Percentiles rank a stretch among this genome's conserved stretches.
These are phyloP conservation scores for Drosophila infuscata DNA, from an alignment of 2,888 invertebrate species.

Conservation along the genomic window DNA sequence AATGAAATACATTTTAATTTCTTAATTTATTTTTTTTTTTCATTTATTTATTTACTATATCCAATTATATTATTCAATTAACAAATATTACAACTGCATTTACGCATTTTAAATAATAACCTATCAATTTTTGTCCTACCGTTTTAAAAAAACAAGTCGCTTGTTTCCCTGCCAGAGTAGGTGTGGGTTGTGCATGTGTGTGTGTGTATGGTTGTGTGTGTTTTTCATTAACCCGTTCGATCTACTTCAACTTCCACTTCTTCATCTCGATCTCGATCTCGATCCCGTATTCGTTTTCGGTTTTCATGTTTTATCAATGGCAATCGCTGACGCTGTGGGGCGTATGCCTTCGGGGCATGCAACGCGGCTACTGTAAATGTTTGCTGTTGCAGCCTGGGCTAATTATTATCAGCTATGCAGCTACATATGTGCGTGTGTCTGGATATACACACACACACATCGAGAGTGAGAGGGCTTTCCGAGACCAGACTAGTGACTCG, in stretches of 20 bases:
- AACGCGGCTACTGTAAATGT: conserved; percentile 60
- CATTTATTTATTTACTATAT: neutral
- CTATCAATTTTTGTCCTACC: neutral
- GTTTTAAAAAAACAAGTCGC: neutral
- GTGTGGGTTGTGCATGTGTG: neutral
- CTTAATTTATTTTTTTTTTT: neutral
- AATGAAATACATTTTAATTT: neutral
- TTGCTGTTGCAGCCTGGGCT: conserved; percentile 46
- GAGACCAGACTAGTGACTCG: neutral
- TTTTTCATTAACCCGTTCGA: conserved; percentile 14
- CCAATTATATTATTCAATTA: neutral
- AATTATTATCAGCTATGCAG: conserved; percentile 53
- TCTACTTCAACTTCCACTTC: neutral
- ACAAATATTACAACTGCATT: neutral
- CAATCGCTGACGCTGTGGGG: conserved; percentile 41
- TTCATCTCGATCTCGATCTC: neutral
- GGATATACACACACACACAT: neutral
- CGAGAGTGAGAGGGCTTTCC: neutral
- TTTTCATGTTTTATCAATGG: conserved; percentile 49
- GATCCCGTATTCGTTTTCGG: conserved; percentile 22
- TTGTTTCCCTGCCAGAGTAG: neutral
- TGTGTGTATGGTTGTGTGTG: neutral
- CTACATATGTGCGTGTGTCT: conserved; percentile 3
- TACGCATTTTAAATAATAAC: neutral
- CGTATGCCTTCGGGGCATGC: conserved; percentile 35